Conservation (phyloP, 2,888 invertebrate genomes). For the Metallyticus violacea region DNA sequence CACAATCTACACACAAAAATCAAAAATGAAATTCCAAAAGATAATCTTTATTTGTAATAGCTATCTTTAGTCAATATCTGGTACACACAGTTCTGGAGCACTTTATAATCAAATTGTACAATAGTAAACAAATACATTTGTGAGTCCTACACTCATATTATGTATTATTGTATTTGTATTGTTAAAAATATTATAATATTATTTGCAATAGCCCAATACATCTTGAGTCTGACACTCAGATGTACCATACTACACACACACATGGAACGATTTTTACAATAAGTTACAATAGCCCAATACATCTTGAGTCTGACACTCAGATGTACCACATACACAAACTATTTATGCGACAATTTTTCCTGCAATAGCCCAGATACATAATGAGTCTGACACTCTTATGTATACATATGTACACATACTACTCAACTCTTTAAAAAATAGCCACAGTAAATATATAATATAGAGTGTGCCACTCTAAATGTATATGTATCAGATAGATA, state of each 20-base stretch:
- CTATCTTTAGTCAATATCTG: background rate
- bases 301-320: conserved; percentile 31
- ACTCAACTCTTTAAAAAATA: conserved; percentile 21
- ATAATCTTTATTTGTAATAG: background rate
- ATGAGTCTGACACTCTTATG: conserved; percentile 28
- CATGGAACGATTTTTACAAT: conserved; percentile 20
- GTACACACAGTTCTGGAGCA: background rate
- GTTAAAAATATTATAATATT: conserved; percentile 2
- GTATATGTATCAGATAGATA: conserved; percentile 20
- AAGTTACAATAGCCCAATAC: conserved; percentile 33
- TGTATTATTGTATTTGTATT: conserved; percentile 26
- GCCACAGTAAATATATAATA: conserved; percentile 29
- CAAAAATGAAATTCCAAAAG: background rate
- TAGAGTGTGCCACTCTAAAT: conserved; percentile 27
- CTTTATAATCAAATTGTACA: background rate
- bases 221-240: conserved; percentile 29
- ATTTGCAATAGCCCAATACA: conserved; percentile 28
- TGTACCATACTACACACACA: conserved; percentile 28
- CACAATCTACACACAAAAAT: background rate
- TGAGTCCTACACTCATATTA: conserved; percentile 30
- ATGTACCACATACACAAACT: conserved; percentile 31
- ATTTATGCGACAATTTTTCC: conserved; percentile 26
- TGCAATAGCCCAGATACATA: conserved; percentile 34
- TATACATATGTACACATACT: conserved; percentile 18
- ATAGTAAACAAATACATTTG: conserved; percentile 24